Conservation (phyloP, 2,113 vertebrate species). For the Cairina moschata region DNA sequence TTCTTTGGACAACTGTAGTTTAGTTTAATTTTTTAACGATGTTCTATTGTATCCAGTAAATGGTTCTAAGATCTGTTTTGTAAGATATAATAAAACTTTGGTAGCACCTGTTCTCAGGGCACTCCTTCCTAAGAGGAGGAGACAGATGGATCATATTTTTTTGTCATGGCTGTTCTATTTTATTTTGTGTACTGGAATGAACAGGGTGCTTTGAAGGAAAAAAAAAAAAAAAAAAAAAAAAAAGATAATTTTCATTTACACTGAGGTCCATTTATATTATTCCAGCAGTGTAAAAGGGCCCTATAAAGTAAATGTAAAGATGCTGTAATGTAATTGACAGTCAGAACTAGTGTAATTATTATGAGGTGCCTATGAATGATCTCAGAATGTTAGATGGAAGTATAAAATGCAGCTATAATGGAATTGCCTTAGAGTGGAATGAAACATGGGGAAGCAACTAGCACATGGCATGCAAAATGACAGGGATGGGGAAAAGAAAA, state of each 20-base stretch:
- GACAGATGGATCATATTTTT: background rate
- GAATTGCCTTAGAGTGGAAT: background rate
- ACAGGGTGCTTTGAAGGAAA: background rate
- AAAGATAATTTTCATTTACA: background rate
- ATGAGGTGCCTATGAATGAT: background rate
- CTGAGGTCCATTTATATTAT: background rate
- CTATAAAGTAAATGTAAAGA: background rate
- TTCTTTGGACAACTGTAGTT: conserved; percentile 35
- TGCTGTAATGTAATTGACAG: background rate
- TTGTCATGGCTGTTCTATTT: background rate
- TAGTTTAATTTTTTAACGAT: conserved; percentile 48
- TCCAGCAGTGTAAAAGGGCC: background rate
- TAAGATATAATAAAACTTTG: conserved; percentile 29
- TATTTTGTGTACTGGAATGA: background rate
- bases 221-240: background rate
- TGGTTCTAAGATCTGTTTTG: conserved; percentile 20
- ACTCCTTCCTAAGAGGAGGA: background rate
- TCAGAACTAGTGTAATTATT: background rate
- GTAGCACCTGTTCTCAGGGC: background rate
- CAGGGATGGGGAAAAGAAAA: background rate
- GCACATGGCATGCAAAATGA: background rate
- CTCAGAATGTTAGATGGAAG: background rate
- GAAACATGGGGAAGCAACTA: background rate
- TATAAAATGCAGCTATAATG: background rate
- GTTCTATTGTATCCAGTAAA: conserved; percentile 1